Evolutionary conservation across 1,140 invertebrate species (phyloP), one percentile per base, ranked within the genome.

Genomic region (Mylabris phalerata): DNA sequence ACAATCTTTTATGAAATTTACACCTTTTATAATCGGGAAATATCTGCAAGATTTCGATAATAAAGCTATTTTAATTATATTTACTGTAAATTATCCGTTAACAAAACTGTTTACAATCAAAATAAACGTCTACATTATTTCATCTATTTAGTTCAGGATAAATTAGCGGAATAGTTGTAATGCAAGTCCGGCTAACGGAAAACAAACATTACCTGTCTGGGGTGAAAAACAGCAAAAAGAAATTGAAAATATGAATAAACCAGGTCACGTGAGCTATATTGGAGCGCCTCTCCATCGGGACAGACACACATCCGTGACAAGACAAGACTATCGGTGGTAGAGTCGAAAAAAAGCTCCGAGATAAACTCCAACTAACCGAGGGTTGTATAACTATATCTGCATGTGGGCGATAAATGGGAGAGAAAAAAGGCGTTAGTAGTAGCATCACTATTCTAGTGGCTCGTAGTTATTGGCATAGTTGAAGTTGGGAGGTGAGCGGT

Each of bases 211-310:
- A 50, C 57, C 49, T 48, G 45, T 38, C 45, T 44, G 46, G 49
- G 49, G 57, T 59, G 57, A 52, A 59, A 59, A 59, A 59, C 56
- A 62, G 55, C 60, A 40, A 45, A 45, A 49, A 49, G 46, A 64
- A 64, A 64, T 64, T 64, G 62, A 64, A 67, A 64, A 67, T 67
- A 67, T 67, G 65, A 67, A 64, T 67, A 67, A 67, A 62, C 42
- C 62, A 67, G 60, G 62, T 64, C 62, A 64, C 65, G 65, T 67
- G 62, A 50, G 50, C 44, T 3, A 32, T 32, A 32, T 3, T 32
- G 4, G 32, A 32, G 32, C 32, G 32, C 7, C 32, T 7, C 32
- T 62, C 60, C 57, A 24, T 42, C 54, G 55, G 57, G 59, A 60
- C 32, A 61, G 59, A 60, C 32, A 61, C 48, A 56, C 59, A 52